Evolutionary conservation across 1,140 invertebrate genomes (phyloP).

Genomic region (Limonius californicus): DNA sequence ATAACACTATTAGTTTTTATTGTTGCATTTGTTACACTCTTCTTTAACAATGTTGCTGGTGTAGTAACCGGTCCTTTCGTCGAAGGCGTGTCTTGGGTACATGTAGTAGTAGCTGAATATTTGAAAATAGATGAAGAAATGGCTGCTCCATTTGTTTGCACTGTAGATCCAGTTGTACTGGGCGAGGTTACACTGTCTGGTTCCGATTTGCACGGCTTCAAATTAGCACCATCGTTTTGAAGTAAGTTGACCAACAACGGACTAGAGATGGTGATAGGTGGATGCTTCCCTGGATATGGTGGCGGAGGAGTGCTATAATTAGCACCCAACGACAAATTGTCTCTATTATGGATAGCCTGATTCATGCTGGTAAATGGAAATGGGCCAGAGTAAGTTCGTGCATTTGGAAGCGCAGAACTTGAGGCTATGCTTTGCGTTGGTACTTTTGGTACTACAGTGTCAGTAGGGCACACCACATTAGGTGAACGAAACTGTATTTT

Average conservation of each 20-base stretch:
- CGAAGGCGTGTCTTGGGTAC: not conserved
- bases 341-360: constrained; percentile 62
- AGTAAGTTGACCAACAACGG: constrained; percentile 88
- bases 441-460: constrained; percentile 60
- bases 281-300: constrained; percentile 50
- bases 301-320: constrained; percentile 31
- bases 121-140: not conserved
- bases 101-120: not conserved
- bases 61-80: not conserved
- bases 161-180: not conserved
- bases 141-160: not conserved
- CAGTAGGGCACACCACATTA: constrained; percentile 77
- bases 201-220: constrained; percentile 1
- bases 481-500: constrained; percentile 68
- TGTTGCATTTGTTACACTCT: not conserved
- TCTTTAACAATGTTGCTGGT: not conserved
- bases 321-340: constrained; percentile 28
- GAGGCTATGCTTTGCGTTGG: constrained; percentile 55
- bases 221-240: constrained; percentile 72
- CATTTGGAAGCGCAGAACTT: constrained; percentile 51
- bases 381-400: constrained; percentile 55
- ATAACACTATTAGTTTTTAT: constrained; percentile 1
- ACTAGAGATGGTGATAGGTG: constrained; percentile 70
- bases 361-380: constrained; percentile 90
- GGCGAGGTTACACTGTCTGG: not conserved